Evolutionary conservation across 2,113 vertebrate genomes (phyloP), one percentile per base, ranked within the genome.

Genomic region (Chelonoidis abingdonii): DNA sequence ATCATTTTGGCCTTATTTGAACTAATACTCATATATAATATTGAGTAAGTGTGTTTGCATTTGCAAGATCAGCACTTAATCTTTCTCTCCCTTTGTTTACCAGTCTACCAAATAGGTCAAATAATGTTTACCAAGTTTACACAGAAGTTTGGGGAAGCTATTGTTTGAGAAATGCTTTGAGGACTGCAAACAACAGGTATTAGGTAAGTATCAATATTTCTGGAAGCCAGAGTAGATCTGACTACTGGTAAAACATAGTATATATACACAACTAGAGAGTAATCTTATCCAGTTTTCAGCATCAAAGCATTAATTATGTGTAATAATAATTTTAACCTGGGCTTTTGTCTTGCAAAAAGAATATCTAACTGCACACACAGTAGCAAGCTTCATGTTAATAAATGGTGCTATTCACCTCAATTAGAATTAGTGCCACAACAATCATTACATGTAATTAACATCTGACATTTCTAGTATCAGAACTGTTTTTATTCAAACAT

Each of bases 381-480:
- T 82, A 94, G 83, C 84, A 87, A 93, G 86, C 87, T 88, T 94
- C 65, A 50, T 17, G 75, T 92, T 93, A 96, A 93, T 92, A 94
- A 94, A 92, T 80, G 1, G 89, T 87, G 69, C 31, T 47, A 89
- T 96, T 95, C 4, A 84, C 93, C 95, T 93, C 31, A 87, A 65
- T 78, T 54, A 79, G 31, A 91, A 91, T 90, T 90, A 93, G 72
- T 96, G 94, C 94, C 88, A 94, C 44, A 83, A 96, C 91, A 88
- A 87, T 53, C 79, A 88, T 62, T 75, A 94, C 86, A 7, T 93
- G 75, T 94, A 96, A 94, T 97, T 93, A 96, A 83, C 91, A 88
- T 89, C 88, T 90, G 52, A 35, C 81, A 72, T 3, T 2, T 38
- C 54, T 84, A 81, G 65, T 65, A 86, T 95, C 88, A 5, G 53